These are phyloP conservation scores for Apantesis nais DNA, from an alignment of 2,888 invertebrate genomes.

Conservation along the genomic window DNA sequence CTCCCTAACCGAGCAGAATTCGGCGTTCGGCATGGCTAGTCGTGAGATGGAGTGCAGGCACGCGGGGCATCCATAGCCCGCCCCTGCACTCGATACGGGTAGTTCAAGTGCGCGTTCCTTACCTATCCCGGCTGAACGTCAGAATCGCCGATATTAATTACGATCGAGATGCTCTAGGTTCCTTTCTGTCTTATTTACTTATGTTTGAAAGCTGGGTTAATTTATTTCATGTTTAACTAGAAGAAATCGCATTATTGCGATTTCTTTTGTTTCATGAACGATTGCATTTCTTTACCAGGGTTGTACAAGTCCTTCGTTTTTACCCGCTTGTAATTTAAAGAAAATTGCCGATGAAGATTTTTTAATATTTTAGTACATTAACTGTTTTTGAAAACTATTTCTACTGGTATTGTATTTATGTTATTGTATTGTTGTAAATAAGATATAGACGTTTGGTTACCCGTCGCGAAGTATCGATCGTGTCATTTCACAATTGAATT, in stretches of 20 bases:
- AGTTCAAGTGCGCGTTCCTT: neutral
- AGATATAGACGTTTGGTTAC: too few species aligned
- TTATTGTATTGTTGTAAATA: too few species aligned
- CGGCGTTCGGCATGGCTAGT: neutral
- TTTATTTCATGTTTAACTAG: neutral
- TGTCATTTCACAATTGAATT: too few species aligned
- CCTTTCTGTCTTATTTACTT: neutral
- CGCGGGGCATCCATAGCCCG: neutral
- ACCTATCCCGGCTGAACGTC: constrained; percentile 1
- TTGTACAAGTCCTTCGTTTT: too few species aligned
- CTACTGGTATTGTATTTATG: too few species aligned
- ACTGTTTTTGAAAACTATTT: too few species aligned
- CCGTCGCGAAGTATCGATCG: too few species aligned
- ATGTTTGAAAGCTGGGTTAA: neutral
- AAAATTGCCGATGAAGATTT: too few species aligned
- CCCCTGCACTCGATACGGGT: neutral
- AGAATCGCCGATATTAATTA: constrained; percentile 6
- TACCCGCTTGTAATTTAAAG: too few species aligned
- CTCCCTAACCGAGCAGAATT: neutral
- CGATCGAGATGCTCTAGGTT: neutral
- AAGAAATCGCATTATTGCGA: too few species aligned
- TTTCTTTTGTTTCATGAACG: neutral
- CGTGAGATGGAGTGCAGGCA: neutral
- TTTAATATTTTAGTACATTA: too few species aligned
- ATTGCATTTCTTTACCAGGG: neutral